A percentile compares a stretch with the other conserved stretches of the same genome.
phyloP scores from a whole-genome alignment of 2,797 vertebrate genomes.

The Cyclura pinguis region DNA sequence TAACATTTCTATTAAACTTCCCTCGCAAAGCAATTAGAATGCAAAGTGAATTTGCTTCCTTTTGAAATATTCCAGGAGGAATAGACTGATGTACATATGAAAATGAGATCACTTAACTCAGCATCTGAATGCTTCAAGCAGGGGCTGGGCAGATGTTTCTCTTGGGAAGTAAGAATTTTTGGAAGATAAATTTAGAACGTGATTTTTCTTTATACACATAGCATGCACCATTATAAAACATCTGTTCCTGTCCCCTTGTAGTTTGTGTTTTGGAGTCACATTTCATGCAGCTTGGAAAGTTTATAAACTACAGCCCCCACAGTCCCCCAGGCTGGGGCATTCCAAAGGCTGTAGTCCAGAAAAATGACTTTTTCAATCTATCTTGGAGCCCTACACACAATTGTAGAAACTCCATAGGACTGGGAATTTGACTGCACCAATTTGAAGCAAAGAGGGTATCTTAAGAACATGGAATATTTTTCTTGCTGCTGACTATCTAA shows the following conservation, averaged over 20 bases:
- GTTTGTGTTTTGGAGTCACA: background rate
- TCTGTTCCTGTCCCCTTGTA: background rate
- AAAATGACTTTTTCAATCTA: background rate
- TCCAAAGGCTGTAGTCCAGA: no score
- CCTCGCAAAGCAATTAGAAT: slow-evolving; percentile 24
- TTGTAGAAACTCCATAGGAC: background rate
- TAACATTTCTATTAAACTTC: background rate
- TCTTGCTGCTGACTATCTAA: background rate
- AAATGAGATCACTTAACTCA: background rate
- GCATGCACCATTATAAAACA: background rate
- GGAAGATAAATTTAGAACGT: background rate
- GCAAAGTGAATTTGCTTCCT: slow-evolving; percentile 24
- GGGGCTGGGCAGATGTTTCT: background rate
- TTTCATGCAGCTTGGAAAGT: background rate
- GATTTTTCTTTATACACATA: background rate
- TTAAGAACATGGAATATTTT: background rate
- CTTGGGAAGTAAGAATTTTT: background rate
- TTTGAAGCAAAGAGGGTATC: background rate
- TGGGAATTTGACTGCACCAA: background rate
- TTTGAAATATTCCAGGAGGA: slow-evolving; percentile 64
- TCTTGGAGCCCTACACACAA: background rate
- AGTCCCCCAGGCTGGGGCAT: no score
- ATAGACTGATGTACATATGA: slow-evolving; percentile 33
- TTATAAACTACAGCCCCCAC: no score
- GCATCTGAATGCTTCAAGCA: background rate